Base-by-base conservation (phyloP, 2,888 invertebrate species). In the Aspidapion aeneum region DNA sequence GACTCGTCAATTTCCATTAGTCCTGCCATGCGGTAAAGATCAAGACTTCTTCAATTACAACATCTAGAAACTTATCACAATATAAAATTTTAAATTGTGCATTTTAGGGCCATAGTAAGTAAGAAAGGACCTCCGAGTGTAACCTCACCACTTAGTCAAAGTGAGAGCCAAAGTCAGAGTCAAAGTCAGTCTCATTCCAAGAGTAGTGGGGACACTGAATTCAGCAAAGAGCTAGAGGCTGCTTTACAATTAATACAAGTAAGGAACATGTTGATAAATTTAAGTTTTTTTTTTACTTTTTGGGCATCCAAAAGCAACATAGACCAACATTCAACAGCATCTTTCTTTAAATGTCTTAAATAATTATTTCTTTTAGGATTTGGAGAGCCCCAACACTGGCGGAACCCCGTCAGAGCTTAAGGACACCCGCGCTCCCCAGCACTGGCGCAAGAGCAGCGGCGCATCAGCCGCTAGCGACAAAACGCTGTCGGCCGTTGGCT, bases 191-290 rank as follows among this genome's bases (percentile, higher is more conserved):
- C 5, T 35, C 73, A 65, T 12, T 77, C 79, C 1, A 77, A 80
- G 66, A 79, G 77, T 63, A 81, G 81, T 71, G 35, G 35, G 5
- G 82, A 82, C 67, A 77, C 80, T 1, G 82, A 82, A 67, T 81
- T 82, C 68, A 81, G 80, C 35, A 81, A 81, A 68, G 82, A 83
- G 70, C 71, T 82, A 60, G 82, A 82, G 68, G 82, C 82, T 1
- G 82, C 82, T 2, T 71, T 82, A 22, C 81, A 83, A 68, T 71
- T 82, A 50, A 82, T 83, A 59, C 82, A 72, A 63, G 66, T 64
- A 52, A 59, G 51, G 7, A n/a, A n/a, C n/a, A n/a, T n/a, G n/a
- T 12, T 48, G 9, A 9, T 48, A 48, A 48, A 12, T 12, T 9
- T 12, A 12, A 48, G 49, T 48, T 48, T 48, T 48, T 48, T 12